Conservation (phyloP, 2,113 vertebrate species). For the Oreochromis aureus region DNA sequence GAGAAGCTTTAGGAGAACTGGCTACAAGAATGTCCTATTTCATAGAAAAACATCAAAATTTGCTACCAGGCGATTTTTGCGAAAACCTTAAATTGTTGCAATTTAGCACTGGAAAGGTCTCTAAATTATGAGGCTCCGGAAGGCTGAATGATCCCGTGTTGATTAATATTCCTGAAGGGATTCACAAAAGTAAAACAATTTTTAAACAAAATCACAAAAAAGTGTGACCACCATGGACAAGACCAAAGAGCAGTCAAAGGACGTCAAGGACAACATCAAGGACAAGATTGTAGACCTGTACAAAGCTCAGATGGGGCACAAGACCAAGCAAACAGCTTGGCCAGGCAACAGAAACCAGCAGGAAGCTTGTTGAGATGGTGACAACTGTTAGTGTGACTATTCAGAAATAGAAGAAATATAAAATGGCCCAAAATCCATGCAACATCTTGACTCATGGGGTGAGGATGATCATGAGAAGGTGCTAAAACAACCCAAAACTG, state of each 20-base stretch:
- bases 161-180: background rate
- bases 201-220: background rate
- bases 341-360: background rate
- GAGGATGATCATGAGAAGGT: background rate
- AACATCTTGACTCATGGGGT: background rate
- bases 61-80: background rate
- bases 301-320: background rate
- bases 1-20: too few relatives aligned
- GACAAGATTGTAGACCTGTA: background rate
- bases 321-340: background rate
- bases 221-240: background rate
- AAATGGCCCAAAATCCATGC: background rate
- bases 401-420: background rate
- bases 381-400: background rate
- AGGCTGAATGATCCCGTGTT: background rate
- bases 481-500: background rate
- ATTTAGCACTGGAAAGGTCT: background rate
- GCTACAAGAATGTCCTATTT: too few relatives aligned
- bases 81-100: background rate
- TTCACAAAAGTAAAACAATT: background rate
- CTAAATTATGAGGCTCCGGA: background rate
- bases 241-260: background rate
- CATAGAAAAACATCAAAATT: background rate
- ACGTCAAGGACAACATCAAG: background rate
- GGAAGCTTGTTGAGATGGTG: background rate